Percentiles rank a stretch among this genome's conserved stretches.
phyloP scores from a whole-genome alignment of 2,797 vertebrate species.

The Sternarchorhynchus goeldii region DNA sequence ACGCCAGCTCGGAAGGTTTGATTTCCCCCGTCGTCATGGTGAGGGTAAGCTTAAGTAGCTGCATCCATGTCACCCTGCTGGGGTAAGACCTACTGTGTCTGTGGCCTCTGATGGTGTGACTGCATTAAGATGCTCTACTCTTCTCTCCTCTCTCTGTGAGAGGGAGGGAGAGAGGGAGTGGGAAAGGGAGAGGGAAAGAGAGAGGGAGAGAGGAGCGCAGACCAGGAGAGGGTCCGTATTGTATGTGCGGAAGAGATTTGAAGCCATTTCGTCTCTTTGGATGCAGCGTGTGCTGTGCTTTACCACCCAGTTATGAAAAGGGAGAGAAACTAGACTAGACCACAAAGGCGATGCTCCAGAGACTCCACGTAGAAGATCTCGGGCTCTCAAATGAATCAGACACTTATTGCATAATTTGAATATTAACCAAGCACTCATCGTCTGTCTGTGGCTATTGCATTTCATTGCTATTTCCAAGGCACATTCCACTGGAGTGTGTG shows the following conservation, averaged over 20 bases:
- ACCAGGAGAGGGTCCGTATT: not conserved
- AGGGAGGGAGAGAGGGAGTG: no score
- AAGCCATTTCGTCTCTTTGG: conserved; percentile 5
- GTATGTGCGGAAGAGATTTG: not conserved
- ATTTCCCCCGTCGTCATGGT: conserved; percentile 8
- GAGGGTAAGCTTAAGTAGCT: not conserved
- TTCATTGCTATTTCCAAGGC: no score
- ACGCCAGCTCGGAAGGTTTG: not conserved
- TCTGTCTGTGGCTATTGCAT: no score
- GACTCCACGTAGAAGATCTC: no score
- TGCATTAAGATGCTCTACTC: not conserved
- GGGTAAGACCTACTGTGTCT: conserved; percentile 20
- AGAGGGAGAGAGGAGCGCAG: not conserved
- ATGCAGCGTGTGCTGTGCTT: not conserved
- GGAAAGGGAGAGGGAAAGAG: no score
- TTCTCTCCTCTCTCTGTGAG: not conserved
- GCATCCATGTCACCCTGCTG: not conserved
- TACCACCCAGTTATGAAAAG: not conserved
- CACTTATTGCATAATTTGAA: no score
- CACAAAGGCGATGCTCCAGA: not conserved
- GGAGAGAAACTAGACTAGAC: not conserved
- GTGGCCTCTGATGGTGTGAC: conserved; percentile 34
- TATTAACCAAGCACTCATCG: no score
- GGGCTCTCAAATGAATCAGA: no score
- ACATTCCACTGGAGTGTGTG: no score